Base-by-base conservation (phyloP, 2,888 invertebrate species). In the Crepidodera aurea region DNA sequence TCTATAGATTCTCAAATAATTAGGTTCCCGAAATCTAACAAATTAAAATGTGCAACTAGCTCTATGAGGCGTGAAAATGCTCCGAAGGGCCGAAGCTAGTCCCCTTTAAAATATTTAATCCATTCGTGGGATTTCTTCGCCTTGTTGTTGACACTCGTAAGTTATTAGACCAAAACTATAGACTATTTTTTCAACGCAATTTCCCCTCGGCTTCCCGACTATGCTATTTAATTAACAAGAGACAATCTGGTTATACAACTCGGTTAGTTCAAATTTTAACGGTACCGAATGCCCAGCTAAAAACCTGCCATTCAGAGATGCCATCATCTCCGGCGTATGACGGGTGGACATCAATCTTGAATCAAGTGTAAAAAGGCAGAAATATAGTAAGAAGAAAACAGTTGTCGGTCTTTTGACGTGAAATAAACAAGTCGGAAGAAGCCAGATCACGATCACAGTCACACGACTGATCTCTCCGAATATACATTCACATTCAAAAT, bases 351-450 rank as follows among this genome's bases (percentile, higher is more conserved):
- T 54, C 55, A 60, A 55, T 54, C 60, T 54, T 29, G 27, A 51
- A 60, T 54, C 39, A 19, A 48, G 46, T 48, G 54, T 50, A 55
- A 60, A 60, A 60, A 55, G 54, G 50, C 50, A 50, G 54, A 53
- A 54, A 60, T 55, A 60, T 54, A 27, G 50, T 37, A 50, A 55
- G 48, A 60, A 54, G 54, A 60, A 55, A 60, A 42, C 54, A 54
- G 55, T 54, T 54, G 54, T 60, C 50, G 48, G 54, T 42, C 42
- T 54, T 40, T 40, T 42, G 54, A 54, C 42, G 18, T 37, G 54
- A 42, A 54, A 54, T 54, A 42, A 42, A 54, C 54, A 54, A 54
- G 40, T 54, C 15, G 22, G 40, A 18, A 54, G 29, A 42, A 54
- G 54, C 39, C 54, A 29, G 29, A 54, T 54, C 54, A 54, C 54